phyloP scores from a whole-genome alignment of 1,140 invertebrate genomes.

The Heterodera schachtii region DNA sequence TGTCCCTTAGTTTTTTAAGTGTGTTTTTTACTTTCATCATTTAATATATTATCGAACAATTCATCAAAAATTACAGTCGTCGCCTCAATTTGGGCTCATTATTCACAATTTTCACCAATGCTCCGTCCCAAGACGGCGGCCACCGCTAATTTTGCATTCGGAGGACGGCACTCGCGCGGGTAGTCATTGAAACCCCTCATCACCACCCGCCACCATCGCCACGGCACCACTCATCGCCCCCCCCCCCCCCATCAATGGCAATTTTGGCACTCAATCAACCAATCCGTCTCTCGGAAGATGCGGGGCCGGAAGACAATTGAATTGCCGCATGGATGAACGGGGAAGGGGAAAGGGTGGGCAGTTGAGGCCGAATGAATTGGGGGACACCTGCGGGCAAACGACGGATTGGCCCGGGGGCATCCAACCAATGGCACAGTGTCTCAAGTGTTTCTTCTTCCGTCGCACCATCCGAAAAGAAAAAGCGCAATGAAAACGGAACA shows the following conservation, averaged over 20 bases:
- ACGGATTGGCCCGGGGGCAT: background rate
- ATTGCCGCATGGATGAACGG: conserved; percentile 15
- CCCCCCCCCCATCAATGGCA: background rate
- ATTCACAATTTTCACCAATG: too few species aligned
- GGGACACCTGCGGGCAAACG: conserved; percentile 3
- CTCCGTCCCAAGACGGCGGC: too few species aligned
- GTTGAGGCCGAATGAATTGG: background rate
- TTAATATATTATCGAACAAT: too few species aligned
- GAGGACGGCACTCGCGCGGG: background rate
- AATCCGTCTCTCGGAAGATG: background rate
- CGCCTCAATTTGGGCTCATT: too few species aligned
- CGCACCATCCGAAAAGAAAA: background rate
- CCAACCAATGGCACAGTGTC: background rate
- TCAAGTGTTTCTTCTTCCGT: conserved; percentile 2
- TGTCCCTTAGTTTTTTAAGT: too few species aligned
- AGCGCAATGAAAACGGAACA: background rate
- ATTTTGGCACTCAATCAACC: conserved; percentile 13
- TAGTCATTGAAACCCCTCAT: background rate
- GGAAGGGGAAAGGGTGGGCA: background rate
- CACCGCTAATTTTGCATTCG: background rate
- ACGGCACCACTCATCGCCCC: background rate
- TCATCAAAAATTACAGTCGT: too few species aligned
- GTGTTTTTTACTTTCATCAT: too few species aligned
- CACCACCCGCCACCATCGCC: background rate
- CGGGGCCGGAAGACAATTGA: conserved; percentile 11